Conservation (phyloP, 2,888 invertebrate species). For the Troides aeacus region DNA sequence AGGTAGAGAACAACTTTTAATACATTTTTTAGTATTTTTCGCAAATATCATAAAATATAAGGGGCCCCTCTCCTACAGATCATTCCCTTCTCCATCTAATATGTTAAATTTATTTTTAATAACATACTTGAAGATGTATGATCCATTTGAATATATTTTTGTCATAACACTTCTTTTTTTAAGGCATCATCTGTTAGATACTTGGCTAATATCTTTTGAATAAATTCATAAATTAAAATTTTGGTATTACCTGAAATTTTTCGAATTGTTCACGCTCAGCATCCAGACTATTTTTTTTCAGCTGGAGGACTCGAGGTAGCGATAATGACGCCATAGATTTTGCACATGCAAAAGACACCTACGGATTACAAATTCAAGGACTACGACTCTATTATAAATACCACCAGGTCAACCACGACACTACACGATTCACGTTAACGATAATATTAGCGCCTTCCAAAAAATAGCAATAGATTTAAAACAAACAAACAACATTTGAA, state of each 20-base stretch:
- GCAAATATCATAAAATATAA: no score
- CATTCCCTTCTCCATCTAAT: no score
- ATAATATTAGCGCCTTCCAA: not conserved
- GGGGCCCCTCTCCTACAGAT: no score
- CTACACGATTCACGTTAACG: slow-evolving; percentile 30
- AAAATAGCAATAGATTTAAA: slow-evolving; percentile 4
- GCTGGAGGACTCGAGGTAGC: slow-evolving; percentile 85
- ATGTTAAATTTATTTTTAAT: no score
- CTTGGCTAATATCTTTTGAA: not conserved
- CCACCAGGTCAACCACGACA: slow-evolving; percentile 37
- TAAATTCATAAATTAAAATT: not conserved
- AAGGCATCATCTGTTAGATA: no score
- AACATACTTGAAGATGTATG: no score
- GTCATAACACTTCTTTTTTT: no score
- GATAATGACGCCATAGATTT: slow-evolving; percentile 86
- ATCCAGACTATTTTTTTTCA: slow-evolving; percentile 87
- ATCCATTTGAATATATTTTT: no score
- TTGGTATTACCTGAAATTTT: slow-evolving; percentile 85
- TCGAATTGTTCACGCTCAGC: slow-evolving; percentile 91
- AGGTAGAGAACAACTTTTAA: no score
- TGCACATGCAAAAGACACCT: slow-evolving; percentile 56
- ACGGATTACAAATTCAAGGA: slow-evolving; percentile 41
- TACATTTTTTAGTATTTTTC: no score
- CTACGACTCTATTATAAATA: slow-evolving; percentile 33
- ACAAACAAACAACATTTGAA: slow-evolving; percentile 22